These are phyloP conservation scores for Eupithecia abbreviata DNA, from an alignment of 2,888 invertebrate species.

Conservation along the genomic window DNA sequence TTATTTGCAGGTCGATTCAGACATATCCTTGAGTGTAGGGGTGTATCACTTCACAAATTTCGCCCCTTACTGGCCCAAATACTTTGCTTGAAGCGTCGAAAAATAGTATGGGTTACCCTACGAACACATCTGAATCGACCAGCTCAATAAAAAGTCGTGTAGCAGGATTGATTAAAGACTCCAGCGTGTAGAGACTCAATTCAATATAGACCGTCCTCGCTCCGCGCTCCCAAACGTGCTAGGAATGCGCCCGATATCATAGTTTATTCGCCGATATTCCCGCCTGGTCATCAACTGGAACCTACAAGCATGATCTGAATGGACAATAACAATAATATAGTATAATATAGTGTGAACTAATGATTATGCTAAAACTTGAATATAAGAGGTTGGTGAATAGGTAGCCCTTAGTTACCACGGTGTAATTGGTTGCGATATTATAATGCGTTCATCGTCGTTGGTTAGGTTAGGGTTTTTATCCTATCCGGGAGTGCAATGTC, in stretches of 20 bases:
- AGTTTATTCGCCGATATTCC: slow-evolving; percentile 39
- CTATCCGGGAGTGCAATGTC: too few relatives aligned
- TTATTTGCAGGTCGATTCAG: too few relatives aligned
- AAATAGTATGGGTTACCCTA: background rate
- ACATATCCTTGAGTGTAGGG: too few relatives aligned
- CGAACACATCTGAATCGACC: background rate
- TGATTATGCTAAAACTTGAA: background rate
- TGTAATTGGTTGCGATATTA: background rate
- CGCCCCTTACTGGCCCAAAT: background rate
- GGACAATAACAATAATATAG: background rate
- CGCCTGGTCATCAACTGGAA: slow-evolving; percentile 20
- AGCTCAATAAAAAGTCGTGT: background rate
- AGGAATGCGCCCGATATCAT: slow-evolving; percentile 38
- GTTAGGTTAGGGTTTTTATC: too few relatives aligned
- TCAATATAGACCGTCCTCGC: slow-evolving; percentile 35
- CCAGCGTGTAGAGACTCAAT: slow-evolving; percentile 20
- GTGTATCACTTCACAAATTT: too few relatives aligned
- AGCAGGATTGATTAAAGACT: background rate
- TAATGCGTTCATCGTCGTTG: too few relatives aligned
- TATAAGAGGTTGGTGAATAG: background rate
- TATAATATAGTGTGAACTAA: background rate
- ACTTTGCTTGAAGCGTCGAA: background rate
- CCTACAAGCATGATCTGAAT: background rate
- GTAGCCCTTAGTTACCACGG: background rate
- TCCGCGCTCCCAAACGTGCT: slow-evolving; percentile 36